phyloP scores from a whole-genome alignment of 2,113 vertebrate species.

The Apeltes quadracus region DNA sequence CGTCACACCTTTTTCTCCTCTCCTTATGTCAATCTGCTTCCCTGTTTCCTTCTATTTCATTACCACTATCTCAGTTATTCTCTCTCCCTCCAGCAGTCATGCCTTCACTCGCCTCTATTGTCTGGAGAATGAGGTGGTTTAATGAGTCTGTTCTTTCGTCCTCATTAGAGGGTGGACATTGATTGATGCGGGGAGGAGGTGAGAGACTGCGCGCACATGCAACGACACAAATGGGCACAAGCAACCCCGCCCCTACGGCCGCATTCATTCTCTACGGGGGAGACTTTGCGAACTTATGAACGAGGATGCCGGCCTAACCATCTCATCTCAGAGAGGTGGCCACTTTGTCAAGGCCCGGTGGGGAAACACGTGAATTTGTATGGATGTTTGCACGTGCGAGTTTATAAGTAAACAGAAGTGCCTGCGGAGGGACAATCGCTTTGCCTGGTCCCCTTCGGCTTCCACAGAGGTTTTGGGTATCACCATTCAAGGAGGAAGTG shows the following conservation, averaged over 20 bases:
- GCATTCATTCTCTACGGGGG: conserved; percentile 1
- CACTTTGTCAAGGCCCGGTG: conserved; percentile 51
- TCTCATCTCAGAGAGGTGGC: conserved; percentile 39
- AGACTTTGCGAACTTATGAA: conserved; percentile 18
- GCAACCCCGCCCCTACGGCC: conserved; percentile 18
- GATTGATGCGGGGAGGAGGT: conserved; percentile 62
- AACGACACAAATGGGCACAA: conserved; percentile 19
- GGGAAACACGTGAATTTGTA: conserved; percentile 31
- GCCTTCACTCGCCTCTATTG: conserved; percentile 34
- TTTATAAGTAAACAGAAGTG: conserved; percentile 21
- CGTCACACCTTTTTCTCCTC: conserved; percentile 36
- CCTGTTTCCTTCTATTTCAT: conserved; percentile 51
- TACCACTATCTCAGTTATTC: conserved; percentile 50
- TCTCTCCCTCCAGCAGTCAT: conserved; percentile 29
- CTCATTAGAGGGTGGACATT: conserved; percentile 70
- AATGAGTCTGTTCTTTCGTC: conserved; percentile 66
- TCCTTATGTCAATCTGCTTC: conserved; percentile 55
- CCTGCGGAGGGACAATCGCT: conserved; percentile 17
- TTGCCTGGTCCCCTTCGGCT: conserved; percentile 4
- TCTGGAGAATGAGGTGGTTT: conserved; percentile 59
- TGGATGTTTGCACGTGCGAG: conserved; percentile 4
- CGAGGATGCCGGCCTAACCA: conserved; percentile 18
- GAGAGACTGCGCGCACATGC: conserved; percentile 22
- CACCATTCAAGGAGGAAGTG: background rate
- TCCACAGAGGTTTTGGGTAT: conserved; percentile 7